Percentiles rank a stretch among this genome's conserved stretches.
phyloP scores from a whole-genome alignment of 2,797 vertebrate genomes.

The Anolis apletophallus region DNA sequence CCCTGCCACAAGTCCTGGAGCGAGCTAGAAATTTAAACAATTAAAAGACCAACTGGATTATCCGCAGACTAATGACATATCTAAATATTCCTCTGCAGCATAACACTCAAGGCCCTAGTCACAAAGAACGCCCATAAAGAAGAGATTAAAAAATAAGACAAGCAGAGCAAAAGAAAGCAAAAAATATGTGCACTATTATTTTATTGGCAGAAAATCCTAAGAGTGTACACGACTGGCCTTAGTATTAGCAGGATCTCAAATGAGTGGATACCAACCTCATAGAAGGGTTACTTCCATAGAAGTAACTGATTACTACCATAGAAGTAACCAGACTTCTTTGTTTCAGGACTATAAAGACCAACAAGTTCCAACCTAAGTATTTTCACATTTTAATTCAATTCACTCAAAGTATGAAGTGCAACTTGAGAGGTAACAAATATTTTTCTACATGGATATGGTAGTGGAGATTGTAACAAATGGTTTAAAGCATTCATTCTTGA shows the following conservation, averaged over 20 bases:
- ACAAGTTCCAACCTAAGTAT: not conserved
- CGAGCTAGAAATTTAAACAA: slow-evolving; percentile 8
- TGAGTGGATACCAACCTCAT: not conserved
- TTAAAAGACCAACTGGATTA: not conserved
- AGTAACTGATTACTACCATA: no score
- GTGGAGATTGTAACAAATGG: not conserved
- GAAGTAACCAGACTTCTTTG: not conserved
- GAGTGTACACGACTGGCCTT: not conserved
- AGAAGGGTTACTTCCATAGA: no score
- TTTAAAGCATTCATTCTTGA: no score
- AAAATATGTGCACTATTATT: not conserved
- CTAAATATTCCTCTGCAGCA: not conserved
- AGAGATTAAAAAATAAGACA: not conserved
- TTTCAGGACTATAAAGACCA: not conserved
- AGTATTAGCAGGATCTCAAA: not conserved
- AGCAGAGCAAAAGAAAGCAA: not conserved
- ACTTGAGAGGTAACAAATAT: not conserved
- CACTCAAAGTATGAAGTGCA: not conserved
- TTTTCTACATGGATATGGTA: not conserved
- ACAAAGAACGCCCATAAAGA: not conserved
- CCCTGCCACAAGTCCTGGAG: not conserved
- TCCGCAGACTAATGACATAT: not conserved
- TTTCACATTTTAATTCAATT: not conserved
- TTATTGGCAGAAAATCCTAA: not conserved
- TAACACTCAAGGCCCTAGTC: not conserved